These are phyloP conservation scores for Lepas anatifera DNA, from an alignment of 2,888 invertebrate genomes.

Conservation along the genomic window DNA sequence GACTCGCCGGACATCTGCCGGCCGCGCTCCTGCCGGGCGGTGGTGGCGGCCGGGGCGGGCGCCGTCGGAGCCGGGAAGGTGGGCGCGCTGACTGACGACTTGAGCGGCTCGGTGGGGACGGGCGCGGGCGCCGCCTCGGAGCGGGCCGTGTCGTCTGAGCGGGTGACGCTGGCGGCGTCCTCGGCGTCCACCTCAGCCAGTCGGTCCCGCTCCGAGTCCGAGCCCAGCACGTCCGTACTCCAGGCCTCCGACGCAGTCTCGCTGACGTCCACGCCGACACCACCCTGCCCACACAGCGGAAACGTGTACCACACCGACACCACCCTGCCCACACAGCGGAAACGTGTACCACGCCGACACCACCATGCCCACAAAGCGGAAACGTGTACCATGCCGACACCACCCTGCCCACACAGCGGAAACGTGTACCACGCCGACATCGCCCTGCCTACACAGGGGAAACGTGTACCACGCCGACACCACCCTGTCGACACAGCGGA, in stretches of 20 bases:
- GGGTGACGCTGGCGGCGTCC: conserved; percentile 46
- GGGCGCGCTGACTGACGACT: conserved; percentile 17
- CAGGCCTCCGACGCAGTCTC: conserved; percentile 95
- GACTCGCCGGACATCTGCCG: conserved; percentile 12
- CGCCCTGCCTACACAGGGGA: too few relatives aligned
- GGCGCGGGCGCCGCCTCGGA: conserved; percentile 36
- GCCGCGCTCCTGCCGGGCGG: conserved; percentile 19
- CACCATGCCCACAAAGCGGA: too few relatives aligned
- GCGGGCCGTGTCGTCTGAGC: conserved; percentile 61
- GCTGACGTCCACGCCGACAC: conserved; percentile 48
- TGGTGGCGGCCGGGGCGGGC: conserved; percentile 14
- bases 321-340: too few relatives aligned
- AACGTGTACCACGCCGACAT: too few relatives aligned
- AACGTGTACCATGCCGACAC: too few relatives aligned
- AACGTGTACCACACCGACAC: too few relatives aligned
- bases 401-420: too few relatives aligned
- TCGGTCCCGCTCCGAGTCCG: conserved; percentile 66
- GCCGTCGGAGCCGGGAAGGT: conserved; percentile 17
- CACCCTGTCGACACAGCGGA: too few relatives aligned
- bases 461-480: too few relatives aligned
- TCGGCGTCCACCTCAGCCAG: conserved; percentile 71
- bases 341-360: too few relatives aligned
- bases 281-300: too few relatives aligned
- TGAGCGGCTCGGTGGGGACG: conserved; percentile 22
- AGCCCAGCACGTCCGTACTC: conserved; percentile 91